Conservation (phyloP, 2,113 vertebrate genomes). For the Accipiter virgatus region DNA sequence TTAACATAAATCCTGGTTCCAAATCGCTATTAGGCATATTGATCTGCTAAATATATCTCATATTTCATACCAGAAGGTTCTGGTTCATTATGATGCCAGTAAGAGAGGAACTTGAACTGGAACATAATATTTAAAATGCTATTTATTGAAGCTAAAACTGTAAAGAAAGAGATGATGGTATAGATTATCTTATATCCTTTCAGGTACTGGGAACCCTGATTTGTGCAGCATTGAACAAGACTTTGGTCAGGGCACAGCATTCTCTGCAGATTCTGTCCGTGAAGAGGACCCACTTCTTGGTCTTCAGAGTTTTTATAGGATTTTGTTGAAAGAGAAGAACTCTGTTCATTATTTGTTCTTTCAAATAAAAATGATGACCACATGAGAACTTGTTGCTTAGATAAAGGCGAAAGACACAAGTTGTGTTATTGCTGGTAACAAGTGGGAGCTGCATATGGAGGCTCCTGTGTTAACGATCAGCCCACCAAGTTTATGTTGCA, state of each 20-base stretch:
- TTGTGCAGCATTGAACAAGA: background rate
- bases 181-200: background rate
- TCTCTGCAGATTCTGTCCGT: background rate
- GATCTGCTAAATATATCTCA: background rate
- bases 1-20: background rate
- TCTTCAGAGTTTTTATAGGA: background rate
- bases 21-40: background rate
- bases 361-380: background rate
- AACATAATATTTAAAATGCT: background rate
- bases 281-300: accelerated
- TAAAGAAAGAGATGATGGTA: background rate
- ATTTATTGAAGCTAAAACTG: background rate
- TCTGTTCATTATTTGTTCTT: background rate
- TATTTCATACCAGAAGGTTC: background rate
- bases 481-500: background rate
- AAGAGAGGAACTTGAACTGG: background rate
- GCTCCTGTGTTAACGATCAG: background rate
- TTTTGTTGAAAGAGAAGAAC: background rate
- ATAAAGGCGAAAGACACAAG: background rate
- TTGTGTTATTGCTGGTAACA: background rate
- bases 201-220: background rate
- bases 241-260: background rate
- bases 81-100: background rate
- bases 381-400: background rate
- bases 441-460: background rate